phyloP scores from a whole-genome alignment of 2,113 vertebrate genomes.

The Halcyon senegalensis region DNA sequence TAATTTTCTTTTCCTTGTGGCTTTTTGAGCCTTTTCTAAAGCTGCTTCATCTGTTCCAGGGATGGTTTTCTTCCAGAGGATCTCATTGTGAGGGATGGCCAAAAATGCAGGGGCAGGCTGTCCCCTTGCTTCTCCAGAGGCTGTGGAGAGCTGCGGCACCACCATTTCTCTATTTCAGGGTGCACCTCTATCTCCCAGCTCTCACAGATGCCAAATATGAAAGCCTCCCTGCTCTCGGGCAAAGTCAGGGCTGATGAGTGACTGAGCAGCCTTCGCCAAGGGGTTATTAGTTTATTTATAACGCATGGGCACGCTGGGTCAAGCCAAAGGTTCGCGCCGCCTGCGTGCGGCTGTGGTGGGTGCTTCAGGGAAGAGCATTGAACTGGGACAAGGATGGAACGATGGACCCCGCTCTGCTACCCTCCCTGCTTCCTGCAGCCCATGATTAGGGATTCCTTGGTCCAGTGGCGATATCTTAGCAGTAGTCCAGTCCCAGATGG shows the following conservation, averaged over 20 bases:
- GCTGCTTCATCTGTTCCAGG: background rate
- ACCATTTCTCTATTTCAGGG: accelerated
- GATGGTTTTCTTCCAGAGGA: background rate
- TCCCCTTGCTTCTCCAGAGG: background rate
- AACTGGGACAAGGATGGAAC: background rate
- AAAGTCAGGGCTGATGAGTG: background rate
- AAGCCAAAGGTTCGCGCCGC: background rate
- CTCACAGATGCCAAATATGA: background rate
- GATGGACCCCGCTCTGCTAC: background rate
- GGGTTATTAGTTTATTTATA: background rate
- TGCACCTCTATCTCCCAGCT: background rate
- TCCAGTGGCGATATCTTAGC: background rate
- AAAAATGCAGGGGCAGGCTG: background rate
- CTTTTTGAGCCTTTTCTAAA: background rate
- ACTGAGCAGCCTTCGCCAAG: background rate
- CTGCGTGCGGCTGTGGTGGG: accelerated
- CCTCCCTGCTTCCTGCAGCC: background rate
- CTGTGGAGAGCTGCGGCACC: background rate
- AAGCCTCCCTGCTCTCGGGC: background rate
- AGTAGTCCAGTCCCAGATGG: background rate
- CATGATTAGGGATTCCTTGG: background rate
- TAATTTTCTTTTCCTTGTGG: background rate
- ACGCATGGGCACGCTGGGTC: background rate
- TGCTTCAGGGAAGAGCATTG: background rate
- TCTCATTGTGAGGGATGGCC: background rate